Percentiles rank a stretch among this genome's conserved stretches.
Evolutionary conservation across 2,888 invertebrate genomes (phyloP).

Genomic region (Odontocerum albicorne): DNA sequence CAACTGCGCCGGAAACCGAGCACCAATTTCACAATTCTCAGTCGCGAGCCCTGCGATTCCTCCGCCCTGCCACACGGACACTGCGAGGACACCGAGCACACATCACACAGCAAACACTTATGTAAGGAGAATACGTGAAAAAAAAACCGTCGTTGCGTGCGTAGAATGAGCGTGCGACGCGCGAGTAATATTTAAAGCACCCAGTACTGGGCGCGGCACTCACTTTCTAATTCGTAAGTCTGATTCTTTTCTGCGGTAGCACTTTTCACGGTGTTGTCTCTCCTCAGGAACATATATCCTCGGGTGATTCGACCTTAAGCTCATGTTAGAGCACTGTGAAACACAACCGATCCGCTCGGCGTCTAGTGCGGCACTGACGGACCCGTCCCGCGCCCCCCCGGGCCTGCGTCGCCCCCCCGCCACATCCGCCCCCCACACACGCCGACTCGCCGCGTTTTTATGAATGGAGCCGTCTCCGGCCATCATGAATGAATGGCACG

Average conservation of each 20-base stretch:
- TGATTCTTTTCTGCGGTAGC: constrained; percentile 23
- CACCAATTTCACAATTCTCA: constrained; percentile 17
- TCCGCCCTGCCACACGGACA: too few relatives aligned
- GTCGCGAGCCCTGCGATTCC: too few relatives aligned
- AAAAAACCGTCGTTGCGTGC: background rate
- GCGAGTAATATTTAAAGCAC: too few relatives aligned
- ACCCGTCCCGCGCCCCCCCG: constrained; percentile 45
- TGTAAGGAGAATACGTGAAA: constrained; percentile 3
- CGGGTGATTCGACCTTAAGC: constrained; percentile 28
- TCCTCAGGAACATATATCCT: constrained; percentile 29
- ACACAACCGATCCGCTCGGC: constrained; percentile 61
- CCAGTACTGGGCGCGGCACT: constrained; percentile 22
- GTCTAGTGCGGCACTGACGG: constrained; percentile 61
- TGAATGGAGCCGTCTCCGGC: constrained; percentile 67
- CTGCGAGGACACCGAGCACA: too few relatives aligned
- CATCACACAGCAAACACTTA: constrained; percentile 2
- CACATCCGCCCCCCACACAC: constrained; percentile 55
- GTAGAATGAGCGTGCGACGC: background rate
- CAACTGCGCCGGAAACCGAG: constrained; percentile 21
- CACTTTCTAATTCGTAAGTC: constrained; percentile 29
- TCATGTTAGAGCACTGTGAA: constrained; percentile 37
- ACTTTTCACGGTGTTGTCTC: constrained; percentile 16
- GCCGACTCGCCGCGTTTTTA: constrained; percentile 60
- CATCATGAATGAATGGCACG: constrained; percentile 71
- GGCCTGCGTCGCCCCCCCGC: constrained; percentile 51